Base-by-base conservation (phyloP, 2,888 invertebrate species). In the Acrobasis consociella region DNA sequence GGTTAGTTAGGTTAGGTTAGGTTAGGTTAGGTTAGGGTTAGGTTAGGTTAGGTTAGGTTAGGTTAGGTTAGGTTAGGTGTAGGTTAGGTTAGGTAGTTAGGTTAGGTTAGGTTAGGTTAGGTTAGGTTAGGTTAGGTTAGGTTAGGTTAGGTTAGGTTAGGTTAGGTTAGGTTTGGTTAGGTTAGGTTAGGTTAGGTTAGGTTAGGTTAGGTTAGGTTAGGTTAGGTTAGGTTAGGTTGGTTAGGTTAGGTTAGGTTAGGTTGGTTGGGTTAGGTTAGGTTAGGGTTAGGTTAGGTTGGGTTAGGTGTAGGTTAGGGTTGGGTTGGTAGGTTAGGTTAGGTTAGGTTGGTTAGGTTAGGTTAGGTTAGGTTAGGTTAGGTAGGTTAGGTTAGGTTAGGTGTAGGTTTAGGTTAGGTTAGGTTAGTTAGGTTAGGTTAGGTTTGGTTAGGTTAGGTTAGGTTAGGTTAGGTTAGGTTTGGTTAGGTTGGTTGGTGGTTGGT, bases 401-500 rank as follows among this genome's bases (percentile, higher is more conserved):
- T 39, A 16, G 16, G 15, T 16, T 50, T 16, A 50, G 1, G 5
- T 5, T 16, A 7, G 60, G 63, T 64, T 66, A 62, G 62, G 64
- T 61, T 66, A 64, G 61, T 58, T 62, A 64, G 66, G 66, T 64
- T 66, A 64, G 64, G 66, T 64, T 64, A 64, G 64, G 66, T 66
- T 66, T 62, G 64, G 64, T 64, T 64, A 64, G 64, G 64, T 62
- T 62, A 62, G 64, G 59, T 64, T 65, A 65, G 67, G 67, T 67
- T 67, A 67, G 67, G 67, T 67, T 67, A 67, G 67, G 67, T 67
- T 67, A 67, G 67, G 67, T 67, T 67, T 65, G 67, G 67, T 67
- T 67, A 67, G 67, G 67, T 67, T 67, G 67, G 64, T 64, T 64
- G 64, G 64, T 65, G 65, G 64, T 64, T 67, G 64, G 63, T 63